Conservation (phyloP, 2,888 invertebrate species). For the Philopedon plagiatum region DNA sequence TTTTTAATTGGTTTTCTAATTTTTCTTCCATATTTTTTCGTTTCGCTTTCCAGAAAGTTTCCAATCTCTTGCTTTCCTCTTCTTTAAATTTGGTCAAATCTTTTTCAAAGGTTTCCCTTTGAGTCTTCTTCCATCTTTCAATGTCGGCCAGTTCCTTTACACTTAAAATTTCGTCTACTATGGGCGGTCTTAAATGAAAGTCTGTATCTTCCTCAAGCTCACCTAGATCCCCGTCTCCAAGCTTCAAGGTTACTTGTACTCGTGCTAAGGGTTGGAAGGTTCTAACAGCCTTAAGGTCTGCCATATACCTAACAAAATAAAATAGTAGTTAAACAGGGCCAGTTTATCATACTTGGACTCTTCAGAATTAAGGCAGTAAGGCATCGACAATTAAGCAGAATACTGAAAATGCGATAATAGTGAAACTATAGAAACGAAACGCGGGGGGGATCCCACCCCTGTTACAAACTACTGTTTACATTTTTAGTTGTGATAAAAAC, state of each 20-base stretch:
- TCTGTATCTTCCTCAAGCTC: conserved; percentile 50
- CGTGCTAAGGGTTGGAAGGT: conserved; percentile 58
- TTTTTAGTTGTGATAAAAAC: too few relatives aligned
- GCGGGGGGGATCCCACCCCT: too few relatives aligned
- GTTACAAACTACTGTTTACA: too few relatives aligned
- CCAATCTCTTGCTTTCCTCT: conserved; percentile 50
- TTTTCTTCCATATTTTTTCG: conserved; percentile 72
- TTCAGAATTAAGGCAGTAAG: too few relatives aligned
- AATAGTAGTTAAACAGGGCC: too few relatives aligned
- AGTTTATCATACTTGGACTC: conserved; percentile 36
- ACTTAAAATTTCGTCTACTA: conserved; percentile 66
- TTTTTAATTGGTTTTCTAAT: conserved; percentile 72
- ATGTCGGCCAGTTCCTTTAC: conserved; percentile 77
- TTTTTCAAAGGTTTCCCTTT: conserved; percentile 75
- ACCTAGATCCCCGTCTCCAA: conserved; percentile 40
- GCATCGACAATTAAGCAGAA: too few relatives aligned
- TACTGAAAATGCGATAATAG: too few relatives aligned
- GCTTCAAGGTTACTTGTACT: conserved; percentile 56
- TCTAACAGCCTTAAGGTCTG: conserved; percentile 54
- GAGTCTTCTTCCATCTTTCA: conserved; percentile 81
- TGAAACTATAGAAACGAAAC: too few relatives aligned
- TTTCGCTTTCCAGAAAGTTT: conserved; percentile 72
- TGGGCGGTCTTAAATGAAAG: conserved; percentile 57
- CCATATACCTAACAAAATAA: conserved; percentile 52
- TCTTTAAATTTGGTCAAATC: conserved; percentile 68